phyloP scores from a whole-genome alignment of 2,797 vertebrate species.

The Brotula barbata region DNA sequence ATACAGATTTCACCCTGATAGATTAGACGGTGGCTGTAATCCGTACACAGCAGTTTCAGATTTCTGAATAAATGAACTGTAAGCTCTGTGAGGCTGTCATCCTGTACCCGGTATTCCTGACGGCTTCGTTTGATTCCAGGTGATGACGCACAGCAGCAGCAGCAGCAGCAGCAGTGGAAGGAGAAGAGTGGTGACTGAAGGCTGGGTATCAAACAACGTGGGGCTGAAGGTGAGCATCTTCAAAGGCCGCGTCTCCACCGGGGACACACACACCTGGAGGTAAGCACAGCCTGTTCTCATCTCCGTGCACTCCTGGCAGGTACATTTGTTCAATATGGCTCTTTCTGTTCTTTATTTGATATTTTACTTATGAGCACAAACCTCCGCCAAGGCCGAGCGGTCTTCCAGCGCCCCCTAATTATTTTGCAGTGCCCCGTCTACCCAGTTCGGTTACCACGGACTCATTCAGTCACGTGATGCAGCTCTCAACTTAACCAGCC shows the following conservation, averaged over 20 bases:
- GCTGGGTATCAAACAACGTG: slow-evolving; percentile 44
- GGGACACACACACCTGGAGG: slow-evolving; percentile 8
- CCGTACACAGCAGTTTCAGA: background rate
- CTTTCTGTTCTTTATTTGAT: too few relatives aligned
- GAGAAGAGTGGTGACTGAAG: slow-evolving; percentile 68
- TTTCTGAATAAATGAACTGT: background rate
- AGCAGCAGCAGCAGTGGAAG: slow-evolving; percentile 73
- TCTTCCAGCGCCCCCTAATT: too few relatives aligned
- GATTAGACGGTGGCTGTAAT: background rate
- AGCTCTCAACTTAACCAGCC: too few relatives aligned
- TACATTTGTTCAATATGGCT: too few relatives aligned
- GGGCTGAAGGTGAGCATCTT: slow-evolving; percentile 64
- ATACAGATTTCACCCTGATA: too few relatives aligned
- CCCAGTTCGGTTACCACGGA: too few relatives aligned
- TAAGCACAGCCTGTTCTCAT: background rate
- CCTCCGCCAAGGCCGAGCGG: too few relatives aligned
- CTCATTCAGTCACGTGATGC: too few relatives aligned
- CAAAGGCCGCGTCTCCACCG: slow-evolving; percentile 70
- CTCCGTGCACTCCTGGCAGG: too few relatives aligned
- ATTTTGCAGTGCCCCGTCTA: too few relatives aligned
- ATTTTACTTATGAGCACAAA: too few relatives aligned
- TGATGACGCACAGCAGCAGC: slow-evolving; percentile 73
- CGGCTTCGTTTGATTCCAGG: slow-evolving; percentile 74
- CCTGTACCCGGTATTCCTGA: slow-evolving; percentile 85
- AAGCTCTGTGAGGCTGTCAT: background rate